Percentiles rank a stretch among this genome's conserved stretches.
phyloP scores from a whole-genome alignment of 2,797 vertebrate genomes.

The Platalea minor region DNA sequence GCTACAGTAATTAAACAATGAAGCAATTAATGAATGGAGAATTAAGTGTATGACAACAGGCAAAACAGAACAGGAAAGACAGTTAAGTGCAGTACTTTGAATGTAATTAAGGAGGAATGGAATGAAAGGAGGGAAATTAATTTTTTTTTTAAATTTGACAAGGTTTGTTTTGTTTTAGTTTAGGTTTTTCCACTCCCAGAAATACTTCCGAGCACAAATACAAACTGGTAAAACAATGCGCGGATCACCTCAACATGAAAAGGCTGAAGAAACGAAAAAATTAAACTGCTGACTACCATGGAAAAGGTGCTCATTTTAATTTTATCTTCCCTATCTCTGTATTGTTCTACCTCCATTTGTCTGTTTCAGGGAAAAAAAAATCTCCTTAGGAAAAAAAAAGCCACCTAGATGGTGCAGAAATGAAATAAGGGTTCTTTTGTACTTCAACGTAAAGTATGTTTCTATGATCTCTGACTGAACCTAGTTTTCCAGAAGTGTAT shows the following conservation, averaged over 20 bases:
- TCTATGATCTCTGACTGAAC: background rate
- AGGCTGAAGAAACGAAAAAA: background rate
- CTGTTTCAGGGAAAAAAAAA: background rate
- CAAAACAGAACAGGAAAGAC: background rate
- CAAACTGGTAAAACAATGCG: background rate
- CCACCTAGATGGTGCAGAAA: background rate
- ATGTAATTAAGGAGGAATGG: background rate
- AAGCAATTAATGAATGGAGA: slow-evolving; percentile 12
- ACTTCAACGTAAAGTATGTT: background rate
- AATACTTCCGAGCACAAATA: background rate
- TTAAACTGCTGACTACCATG: background rate
- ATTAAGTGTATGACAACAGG: slow-evolving; percentile 12
- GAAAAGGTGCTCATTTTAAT: background rate
- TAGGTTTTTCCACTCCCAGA: background rate
- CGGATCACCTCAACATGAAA: background rate
- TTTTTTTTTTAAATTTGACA: background rate
- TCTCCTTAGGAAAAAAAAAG: background rate
- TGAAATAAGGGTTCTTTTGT: background rate
- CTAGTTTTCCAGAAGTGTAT: background rate
- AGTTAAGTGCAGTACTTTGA: background rate
- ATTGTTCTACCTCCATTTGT: background rate
- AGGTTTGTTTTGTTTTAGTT: background rate
- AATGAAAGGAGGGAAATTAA: background rate
- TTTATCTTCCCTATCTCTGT: background rate
- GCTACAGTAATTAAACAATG: slow-evolving; percentile 12